Base-by-base conservation (phyloP, 2,113 vertebrate species). In the Saguinus midas region DNA sequence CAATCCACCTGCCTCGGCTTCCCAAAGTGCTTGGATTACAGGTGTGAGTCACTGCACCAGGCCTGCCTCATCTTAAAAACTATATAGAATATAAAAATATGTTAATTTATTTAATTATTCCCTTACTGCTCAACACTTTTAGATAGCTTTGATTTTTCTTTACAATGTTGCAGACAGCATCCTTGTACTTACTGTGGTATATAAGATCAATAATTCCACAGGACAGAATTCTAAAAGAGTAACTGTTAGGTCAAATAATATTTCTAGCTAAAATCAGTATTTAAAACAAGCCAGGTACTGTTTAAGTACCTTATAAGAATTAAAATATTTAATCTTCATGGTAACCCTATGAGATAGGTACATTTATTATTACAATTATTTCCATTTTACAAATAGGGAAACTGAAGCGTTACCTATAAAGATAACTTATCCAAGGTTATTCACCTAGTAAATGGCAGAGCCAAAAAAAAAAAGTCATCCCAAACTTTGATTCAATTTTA, bases 291-390 rank as follows among this genome's bases (percentile, higher is more conserved):
- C 5, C n/a, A 90, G n/a, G 45, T 32, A 87, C 32, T 96, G 29
- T 73, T 92, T 52, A 70, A 93, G 90, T 72, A 21, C 20, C 50
- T 87, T 92, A 18, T 40, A 96, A 92, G 27, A 88, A 93, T 66
- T 35, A 95, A 70, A 48, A 68, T 45, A 90, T 25, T 27, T 79
- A 75, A 87, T 55, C 29, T 23, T 72, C 25, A 64, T 18, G 52
- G n/a, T 57, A 91, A 87, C 23, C 58, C 40, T 64, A 64, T 64
- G 25, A 94, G 35, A 95, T 11, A 72, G 35, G 32, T 61, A 94
- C 1, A 73, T 58, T 55, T 86, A 50, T 83, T 89, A 70, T 50
- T 68, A 68, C 40, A 80, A 91, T 70, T 70, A 76, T 40, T 90
- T 23, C 21, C 37, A 84, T 95, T 92, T 96, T 90, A 91, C 4